These are phyloP conservation scores for Calypte anna DNA, from an alignment of 2,113 vertebrate species.

Conservation along the genomic window DNA sequence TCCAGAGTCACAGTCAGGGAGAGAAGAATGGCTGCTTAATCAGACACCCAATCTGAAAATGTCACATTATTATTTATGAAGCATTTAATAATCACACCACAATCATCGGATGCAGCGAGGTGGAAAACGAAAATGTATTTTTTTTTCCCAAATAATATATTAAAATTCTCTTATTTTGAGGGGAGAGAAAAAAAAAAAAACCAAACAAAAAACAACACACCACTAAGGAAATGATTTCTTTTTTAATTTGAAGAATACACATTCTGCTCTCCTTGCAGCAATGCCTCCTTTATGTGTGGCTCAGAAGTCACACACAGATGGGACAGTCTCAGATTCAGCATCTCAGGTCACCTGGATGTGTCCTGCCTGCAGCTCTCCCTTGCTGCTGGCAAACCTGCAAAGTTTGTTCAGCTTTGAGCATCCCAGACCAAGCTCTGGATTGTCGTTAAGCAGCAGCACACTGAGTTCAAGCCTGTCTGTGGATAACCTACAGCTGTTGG, in stretches of 20 bases:
- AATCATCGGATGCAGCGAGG: slow-evolving; percentile 36
- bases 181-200: not conserved
- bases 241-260: slow-evolving; percentile 25
- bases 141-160: slow-evolving; percentile 38
- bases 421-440: fast-evolving
- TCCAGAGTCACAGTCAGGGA: slow-evolving; percentile 30
- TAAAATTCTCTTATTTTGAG: slow-evolving; percentile 25
- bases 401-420: not conserved
- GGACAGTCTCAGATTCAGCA: not conserved
- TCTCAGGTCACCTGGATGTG: not conserved
- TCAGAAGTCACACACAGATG: not conserved
- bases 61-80: slow-evolving; percentile 76
- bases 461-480: too few species aligned
- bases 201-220: too few species aligned
- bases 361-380: fast-evolving
- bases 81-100: slow-evolving; percentile 67
- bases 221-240: not conserved
- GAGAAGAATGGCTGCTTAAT: slow-evolving; percentile 61
- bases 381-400: not conserved
- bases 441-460: not conserved
- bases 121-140: slow-evolving; percentile 59
- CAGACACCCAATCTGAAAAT: slow-evolving; percentile 61
- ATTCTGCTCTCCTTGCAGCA: not conserved
- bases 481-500: not conserved
- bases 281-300: not conserved